These are phyloP conservation scores for Amaurobius ferox DNA, from an alignment of 2,888 invertebrate genomes.

Conservation along the genomic window DNA sequence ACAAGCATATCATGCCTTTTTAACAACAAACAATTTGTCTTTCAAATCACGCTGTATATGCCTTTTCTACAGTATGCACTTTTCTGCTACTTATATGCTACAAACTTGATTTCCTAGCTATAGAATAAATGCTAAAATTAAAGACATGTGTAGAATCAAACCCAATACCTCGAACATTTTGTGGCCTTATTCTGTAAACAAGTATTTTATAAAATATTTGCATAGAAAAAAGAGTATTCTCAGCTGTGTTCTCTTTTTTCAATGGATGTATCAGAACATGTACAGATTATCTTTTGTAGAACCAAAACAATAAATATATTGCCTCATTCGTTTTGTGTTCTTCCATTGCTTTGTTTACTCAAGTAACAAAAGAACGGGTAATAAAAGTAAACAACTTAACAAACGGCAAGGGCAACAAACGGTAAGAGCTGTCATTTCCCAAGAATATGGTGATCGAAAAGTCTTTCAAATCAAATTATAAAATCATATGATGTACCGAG, in stretches of 20 bases:
- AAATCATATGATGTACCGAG: too few relatives aligned
- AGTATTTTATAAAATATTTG: slow-evolving; percentile 32
- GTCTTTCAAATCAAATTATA: too few relatives aligned
- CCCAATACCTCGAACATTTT: slow-evolving; percentile 41
- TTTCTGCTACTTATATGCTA: too few relatives aligned
- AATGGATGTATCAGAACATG: slow-evolving; percentile 26
- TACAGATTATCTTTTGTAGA: slow-evolving; percentile 69
- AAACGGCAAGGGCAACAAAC: too few relatives aligned
- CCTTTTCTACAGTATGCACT: not conserved
- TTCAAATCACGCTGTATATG: not conserved
- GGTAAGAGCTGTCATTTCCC: too few relatives aligned
- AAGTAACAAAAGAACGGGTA: too few relatives aligned
- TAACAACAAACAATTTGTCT: not conserved
- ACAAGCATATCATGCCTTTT: not conserved
- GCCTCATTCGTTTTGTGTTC: slow-evolving; percentile 5
- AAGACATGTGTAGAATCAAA: not conserved
- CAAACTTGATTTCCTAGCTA: not conserved
- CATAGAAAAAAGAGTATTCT: slow-evolving; percentile 9
- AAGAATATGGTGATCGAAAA: too few relatives aligned
- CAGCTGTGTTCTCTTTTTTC: slow-evolving; percentile 16
- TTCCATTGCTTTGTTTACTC: not conserved
- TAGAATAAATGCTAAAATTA: not conserved
- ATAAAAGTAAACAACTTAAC: too few relatives aligned
- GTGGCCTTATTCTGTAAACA: slow-evolving; percentile 40
- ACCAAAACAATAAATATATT: slow-evolving; percentile 53